Evolutionary conservation across 2,113 vertebrate species (phyloP).

Genomic region (Neotoma lepida): DNA sequence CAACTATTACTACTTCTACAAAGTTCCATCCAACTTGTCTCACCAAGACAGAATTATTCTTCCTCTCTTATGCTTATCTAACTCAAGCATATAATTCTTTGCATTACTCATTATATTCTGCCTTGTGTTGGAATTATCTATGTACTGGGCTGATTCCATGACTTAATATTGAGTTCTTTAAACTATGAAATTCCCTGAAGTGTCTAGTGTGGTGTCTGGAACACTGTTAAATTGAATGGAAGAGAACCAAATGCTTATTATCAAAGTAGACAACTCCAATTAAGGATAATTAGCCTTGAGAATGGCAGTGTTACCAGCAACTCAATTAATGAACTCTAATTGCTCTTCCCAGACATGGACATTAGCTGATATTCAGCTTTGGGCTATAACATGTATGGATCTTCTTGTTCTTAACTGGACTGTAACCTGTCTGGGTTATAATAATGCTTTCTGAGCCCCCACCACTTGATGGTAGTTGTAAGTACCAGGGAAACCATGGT

Average conservation of each 20-base stretch:
- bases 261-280: constrained; percentile 69
- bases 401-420: constrained; percentile 24
- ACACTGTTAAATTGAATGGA: constrained; percentile 73
- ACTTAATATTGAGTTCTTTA: constrained; percentile 52
- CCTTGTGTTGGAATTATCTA: constrained; percentile 33
- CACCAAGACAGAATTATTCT: constrained; percentile 37
- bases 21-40: background rate
- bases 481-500: background rate
- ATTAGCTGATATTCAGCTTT: constrained; percentile 59
- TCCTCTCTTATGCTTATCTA: background rate
- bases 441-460: background rate
- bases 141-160: constrained; percentile 25
- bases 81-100: constrained; percentile 21
- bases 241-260: constrained; percentile 68
- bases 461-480: background rate
- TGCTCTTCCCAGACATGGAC: constrained; percentile 62
- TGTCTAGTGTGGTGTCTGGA: constrained; percentile 57
- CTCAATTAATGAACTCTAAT: constrained; percentile 69
- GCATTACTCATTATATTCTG: background rate
- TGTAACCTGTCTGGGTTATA: background rate
- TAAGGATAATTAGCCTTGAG: constrained; percentile 74
- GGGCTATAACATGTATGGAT: constrained; percentile 26
- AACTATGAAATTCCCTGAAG: constrained; percentile 58
- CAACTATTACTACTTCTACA: constrained; percentile 32
- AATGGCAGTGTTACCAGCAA: constrained; percentile 63